Conservation (phyloP, 2,797 vertebrate species). For the Tokudaia muenninki region DNA sequence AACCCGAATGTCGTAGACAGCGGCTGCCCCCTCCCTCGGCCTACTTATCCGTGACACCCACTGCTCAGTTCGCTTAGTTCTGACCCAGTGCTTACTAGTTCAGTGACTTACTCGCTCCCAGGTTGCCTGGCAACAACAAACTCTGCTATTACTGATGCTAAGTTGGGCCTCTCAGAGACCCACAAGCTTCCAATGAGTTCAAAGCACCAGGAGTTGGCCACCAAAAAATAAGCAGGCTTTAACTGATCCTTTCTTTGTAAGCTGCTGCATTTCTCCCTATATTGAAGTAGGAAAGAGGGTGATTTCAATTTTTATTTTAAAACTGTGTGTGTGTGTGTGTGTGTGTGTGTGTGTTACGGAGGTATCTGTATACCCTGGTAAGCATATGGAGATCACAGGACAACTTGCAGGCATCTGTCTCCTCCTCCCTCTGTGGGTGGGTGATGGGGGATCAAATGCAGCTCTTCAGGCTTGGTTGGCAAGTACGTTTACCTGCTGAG, state of each 20-base stretch:
- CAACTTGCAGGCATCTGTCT: background rate
- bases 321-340: background rate
- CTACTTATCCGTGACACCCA: background rate
- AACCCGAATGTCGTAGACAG: background rate
- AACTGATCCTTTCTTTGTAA: background rate
- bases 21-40: accelerated
- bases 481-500: background rate
- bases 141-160: background rate
- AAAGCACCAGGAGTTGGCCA: background rate
- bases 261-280: background rate
- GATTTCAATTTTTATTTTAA: background rate
- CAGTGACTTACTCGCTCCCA: background rate
- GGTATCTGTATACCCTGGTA: background rate
- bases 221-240: background rate
- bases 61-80: background rate
- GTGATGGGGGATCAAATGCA: background rate
- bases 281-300: background rate
- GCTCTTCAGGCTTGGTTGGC: no score
- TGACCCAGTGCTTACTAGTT: background rate
- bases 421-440: background rate
- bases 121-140: background rate
- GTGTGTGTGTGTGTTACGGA: background rate
- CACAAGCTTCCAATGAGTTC: background rate
- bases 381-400: background rate
- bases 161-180: background rate